Evolutionary conservation across 2,113 vertebrate species (phyloP).

Genomic region (Microcebus jonahi): DNA sequence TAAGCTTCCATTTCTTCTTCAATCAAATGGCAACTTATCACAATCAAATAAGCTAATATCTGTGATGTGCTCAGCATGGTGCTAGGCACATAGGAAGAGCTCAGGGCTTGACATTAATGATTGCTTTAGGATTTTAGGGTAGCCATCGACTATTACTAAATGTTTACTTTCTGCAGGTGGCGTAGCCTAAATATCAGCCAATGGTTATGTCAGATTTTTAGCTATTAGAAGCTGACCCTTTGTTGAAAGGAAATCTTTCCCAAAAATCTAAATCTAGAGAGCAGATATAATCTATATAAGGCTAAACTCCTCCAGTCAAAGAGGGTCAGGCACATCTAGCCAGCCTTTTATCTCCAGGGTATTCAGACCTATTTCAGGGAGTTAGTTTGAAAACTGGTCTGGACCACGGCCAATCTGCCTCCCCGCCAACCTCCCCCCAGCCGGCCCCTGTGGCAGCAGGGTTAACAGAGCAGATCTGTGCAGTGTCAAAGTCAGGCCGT

Average conservation of each 20-base stretch:
- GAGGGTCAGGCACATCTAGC: neutral
- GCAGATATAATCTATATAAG: conserved; percentile 20
- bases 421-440: neutral
- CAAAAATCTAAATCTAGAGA: conserved; percentile 20
- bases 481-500: neutral
- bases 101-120: neutral
- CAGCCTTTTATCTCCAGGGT: neutral
- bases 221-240: neutral
- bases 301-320: neutral
- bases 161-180: neutral
- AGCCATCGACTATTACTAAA: neutral
- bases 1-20: neutral
- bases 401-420: neutral
- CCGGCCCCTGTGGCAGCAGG: neutral
- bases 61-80: neutral
- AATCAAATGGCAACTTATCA: neutral
- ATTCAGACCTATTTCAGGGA: neutral
- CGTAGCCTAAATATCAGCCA: neutral
- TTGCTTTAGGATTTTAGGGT: conserved; percentile 31
- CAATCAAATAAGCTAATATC: neutral
- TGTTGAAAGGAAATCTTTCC: conserved; percentile 42
- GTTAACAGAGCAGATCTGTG: neutral
- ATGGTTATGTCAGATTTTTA: neutral
- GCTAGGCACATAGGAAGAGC: neutral
- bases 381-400: neutral